Conservation (phyloP, 2,797 vertebrate genomes). For the Hippopotamyrus pictus region DNA sequence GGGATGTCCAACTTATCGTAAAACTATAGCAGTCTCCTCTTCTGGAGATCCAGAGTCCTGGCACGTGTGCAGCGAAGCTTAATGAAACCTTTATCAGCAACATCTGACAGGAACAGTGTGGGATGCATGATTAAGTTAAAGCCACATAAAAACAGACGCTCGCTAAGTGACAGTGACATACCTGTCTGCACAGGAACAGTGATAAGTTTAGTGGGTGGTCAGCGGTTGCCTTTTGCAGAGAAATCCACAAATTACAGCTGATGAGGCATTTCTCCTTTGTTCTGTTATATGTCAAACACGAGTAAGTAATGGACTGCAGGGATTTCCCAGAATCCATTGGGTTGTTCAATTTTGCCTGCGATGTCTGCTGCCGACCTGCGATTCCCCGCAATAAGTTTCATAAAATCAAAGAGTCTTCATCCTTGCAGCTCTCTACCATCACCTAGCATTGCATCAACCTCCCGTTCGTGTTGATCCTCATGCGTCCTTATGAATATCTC, state of each 20-base stretch:
- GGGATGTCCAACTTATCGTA: background rate
- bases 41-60: background rate
- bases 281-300: background rate
- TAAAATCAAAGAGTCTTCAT: background rate
- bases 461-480: background rate
- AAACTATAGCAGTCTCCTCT: background rate
- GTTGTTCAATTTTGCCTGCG: background rate
- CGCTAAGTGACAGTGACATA: background rate
- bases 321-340: background rate
- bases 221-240: background rate
- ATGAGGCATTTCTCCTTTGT: background rate
- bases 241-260: background rate
- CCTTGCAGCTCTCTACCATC: background rate
- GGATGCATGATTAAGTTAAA: background rate
- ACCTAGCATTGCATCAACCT: background rate
- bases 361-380: background rate
- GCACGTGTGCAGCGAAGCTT: background rate
- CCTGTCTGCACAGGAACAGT: background rate
- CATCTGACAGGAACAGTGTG: background rate
- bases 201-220: background rate
- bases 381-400: background rate
- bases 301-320: background rate
- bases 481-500: background rate
- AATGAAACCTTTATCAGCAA: background rate
- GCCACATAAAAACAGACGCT: background rate